A percentile compares a stretch with the other conserved stretches of the same genome.
Conservation (phyloP, 2,888 invertebrate species). For the Brenthis daphne region DNA sequence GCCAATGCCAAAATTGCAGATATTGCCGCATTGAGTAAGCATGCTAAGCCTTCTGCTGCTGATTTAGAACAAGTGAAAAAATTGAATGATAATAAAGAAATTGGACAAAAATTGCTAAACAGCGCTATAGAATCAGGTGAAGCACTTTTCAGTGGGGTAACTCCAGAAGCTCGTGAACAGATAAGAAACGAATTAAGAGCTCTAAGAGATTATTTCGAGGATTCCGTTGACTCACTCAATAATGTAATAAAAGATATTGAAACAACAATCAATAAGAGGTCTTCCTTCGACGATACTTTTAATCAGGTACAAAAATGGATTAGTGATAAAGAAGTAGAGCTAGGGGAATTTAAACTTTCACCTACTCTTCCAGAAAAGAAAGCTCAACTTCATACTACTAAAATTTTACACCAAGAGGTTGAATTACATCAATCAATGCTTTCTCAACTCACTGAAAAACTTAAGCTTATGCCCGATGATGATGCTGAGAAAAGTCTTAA, state of each 20-base stretch:
- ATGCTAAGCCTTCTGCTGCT: conserved; percentile 88
- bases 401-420: conserved; percentile 92
- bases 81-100: conserved; percentile 88
- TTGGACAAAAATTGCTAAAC: conserved; percentile 89
- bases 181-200: conserved; percentile 91
- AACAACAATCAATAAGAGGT: conserved; percentile 93
- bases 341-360: conserved; percentile 86
- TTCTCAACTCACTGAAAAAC: conserved; percentile 91
- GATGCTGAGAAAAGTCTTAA: conserved; percentile 89
- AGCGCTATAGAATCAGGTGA: conserved; percentile 94
- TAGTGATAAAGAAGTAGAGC: conserved; percentile 88
- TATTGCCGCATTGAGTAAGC: conserved; percentile 87
- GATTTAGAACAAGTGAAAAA: conserved; percentile 89
- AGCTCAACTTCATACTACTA: conserved; percentile 90
- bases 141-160: conserved; percentile 92
- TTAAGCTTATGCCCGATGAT: conserved; percentile 89
- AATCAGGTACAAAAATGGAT: conserved; percentile 94
- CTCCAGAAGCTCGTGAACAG: conserved; percentile 92
- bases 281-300: conserved; percentile 96
- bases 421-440: conserved; percentile 92
- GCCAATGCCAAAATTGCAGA: conserved; percentile 88
- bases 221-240: conserved; percentile 91
- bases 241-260: conserved; percentile 93
- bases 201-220: conserved; percentile 91
- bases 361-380: conserved; percentile 94